A percentile compares a stretch with the other conserved stretches of the same genome.
Conservation (phyloP, 2,888 invertebrate species). For the Esperia sulphurella region DNA sequence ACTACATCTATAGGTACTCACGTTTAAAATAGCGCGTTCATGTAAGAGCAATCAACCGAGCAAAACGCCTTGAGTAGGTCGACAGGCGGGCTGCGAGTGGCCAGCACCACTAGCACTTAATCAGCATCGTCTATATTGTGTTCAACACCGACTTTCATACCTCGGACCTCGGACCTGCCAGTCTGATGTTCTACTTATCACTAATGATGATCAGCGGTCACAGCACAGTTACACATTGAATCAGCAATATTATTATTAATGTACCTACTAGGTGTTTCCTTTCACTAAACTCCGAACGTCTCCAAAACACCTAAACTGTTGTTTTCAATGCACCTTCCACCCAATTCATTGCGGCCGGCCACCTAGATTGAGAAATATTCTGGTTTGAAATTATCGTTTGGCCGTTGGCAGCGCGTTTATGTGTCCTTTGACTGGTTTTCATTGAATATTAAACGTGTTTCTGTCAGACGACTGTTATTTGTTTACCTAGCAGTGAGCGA, state of each 20-base stretch:
- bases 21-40: slow-evolving; percentile 9
- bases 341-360: slow-evolving; percentile 59
- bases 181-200: slow-evolving; percentile 35
- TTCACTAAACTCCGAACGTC: slow-evolving; percentile 57
- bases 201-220: slow-evolving; percentile 32
- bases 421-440: slow-evolving; percentile 32
- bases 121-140: neutral
- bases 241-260: slow-evolving; percentile 28
- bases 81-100: neutral
- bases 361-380: slow-evolving; percentile 4
- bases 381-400: slow-evolving; percentile 10
- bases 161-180: slow-evolving; percentile 1
- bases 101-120: slow-evolving; percentile 12
- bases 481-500: slow-evolving; percentile 44
- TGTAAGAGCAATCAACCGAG: slow-evolving; percentile 1
- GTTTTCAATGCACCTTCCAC: slow-evolving; percentile 37
- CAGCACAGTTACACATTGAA: slow-evolving; percentile 42
- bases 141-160: neutral
- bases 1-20: slow-evolving; percentile 3
- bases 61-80: neutral
- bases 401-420: slow-evolving; percentile 12
- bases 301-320: slow-evolving; percentile 48
- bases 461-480: slow-evolving; percentile 47
- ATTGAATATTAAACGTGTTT: slow-evolving; percentile 48
- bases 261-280: slow-evolving; percentile 34